Conservation (phyloP, 2,888 invertebrate species). For the Diadegma fenestrale region DNA sequence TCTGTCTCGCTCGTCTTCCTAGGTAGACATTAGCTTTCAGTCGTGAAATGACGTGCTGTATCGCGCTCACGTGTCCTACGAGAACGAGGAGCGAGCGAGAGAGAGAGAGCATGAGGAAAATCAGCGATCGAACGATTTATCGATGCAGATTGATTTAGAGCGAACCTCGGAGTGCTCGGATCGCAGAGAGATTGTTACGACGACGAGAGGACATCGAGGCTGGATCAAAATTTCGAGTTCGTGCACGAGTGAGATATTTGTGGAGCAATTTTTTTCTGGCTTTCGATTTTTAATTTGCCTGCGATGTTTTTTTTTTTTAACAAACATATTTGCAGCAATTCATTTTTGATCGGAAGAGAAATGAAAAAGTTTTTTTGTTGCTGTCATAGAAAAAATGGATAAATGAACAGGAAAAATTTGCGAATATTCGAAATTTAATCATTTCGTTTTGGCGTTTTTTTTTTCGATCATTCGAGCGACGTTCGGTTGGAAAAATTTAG, state of each 20-base stretch:
- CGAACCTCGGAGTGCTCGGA: slow-evolving; percentile 73
- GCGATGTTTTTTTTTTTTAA: no score
- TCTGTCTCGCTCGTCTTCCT: slow-evolving; percentile 19
- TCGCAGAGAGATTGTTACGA: slow-evolving; percentile 83
- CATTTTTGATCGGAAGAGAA: background rate
- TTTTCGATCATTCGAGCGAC: background rate
- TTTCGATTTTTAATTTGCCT: no score
- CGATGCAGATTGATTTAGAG: slow-evolving; percentile 83
- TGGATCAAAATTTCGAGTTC: slow-evolving; percentile 77
- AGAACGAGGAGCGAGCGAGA: slow-evolving; percentile 11
- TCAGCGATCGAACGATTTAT: slow-evolving; percentile 75
- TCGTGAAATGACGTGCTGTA: slow-evolving; percentile 31
- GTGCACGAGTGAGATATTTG: slow-evolving; percentile 3
- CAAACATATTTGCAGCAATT: background rate
- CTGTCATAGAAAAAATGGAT: background rate
- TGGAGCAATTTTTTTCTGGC: background rate
- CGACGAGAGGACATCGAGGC: slow-evolving; percentile 78
- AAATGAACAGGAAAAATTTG: no score
- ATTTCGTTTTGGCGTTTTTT: background rate
- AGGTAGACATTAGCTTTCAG: slow-evolving; percentile 37
- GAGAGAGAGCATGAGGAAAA: slow-evolving; percentile 24
- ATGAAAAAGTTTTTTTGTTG: background rate
- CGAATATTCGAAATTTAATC: background rate
- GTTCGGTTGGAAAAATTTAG: background rate
- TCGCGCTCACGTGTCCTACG: slow-evolving; percentile 38